Evolutionary conservation across 2,888 invertebrate species (phyloP), one percentile per base, ranked within the genome.

Genomic region (Drosophila colorata): DNA sequence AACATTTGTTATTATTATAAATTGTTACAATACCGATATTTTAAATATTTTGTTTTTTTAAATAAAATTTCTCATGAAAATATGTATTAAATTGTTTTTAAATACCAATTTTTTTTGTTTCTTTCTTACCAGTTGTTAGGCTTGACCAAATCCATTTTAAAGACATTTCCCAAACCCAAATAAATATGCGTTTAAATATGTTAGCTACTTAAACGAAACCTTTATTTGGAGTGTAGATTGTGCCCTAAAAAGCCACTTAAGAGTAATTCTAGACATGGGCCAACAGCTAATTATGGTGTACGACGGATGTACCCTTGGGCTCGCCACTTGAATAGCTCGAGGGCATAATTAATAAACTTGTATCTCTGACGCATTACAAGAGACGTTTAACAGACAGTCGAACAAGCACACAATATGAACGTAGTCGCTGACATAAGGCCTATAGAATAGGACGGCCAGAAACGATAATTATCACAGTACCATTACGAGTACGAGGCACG

Each of bases 381-480:
- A 67, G 57, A 76, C 73, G 57, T 9, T 56, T 43, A 56, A 72
- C 70, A 80, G 72, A 80, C 78, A 49, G 52, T 40, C 55, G 33
- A 33, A 33, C 31, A 31, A 31, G 11, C 31, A 13, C 2, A 16
- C 20, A 14, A n/a, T 2, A 14, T n/a, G 35, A n/a, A n/a, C 35
- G n/a, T 64, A 46, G 37, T 40, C 31, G 28, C n/a, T 38, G 67
- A 9, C 44, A 41, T 23, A 46, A 25, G 31, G 35, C 28, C 37
- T 13, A 41, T 14, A 28, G 47, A 20, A 11, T 13, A 41, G 20
- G 41, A 52, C n/a, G 43, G 23, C 44, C 59, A 57, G 60, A 74
- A 69, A 69, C 66, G 73, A 83, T 82, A 83, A 82, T 83, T 88
- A 83, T 88, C 78, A 73, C 80, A 87, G 78, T 44, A 49, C 60